Conservation (phyloP, 2,113 vertebrate genomes). For the Carollia perspicillata region DNA sequence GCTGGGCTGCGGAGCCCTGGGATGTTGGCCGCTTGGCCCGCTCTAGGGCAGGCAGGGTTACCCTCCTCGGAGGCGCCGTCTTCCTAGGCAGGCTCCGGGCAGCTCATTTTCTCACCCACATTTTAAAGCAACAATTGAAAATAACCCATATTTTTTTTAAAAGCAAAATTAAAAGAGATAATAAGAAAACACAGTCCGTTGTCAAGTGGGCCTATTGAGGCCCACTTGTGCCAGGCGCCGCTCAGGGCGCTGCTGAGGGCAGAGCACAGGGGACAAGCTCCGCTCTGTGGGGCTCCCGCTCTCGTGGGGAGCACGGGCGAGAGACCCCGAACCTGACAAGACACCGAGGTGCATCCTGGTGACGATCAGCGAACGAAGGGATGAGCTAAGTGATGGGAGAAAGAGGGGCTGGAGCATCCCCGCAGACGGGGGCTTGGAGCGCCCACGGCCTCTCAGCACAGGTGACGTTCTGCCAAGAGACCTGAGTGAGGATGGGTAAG, state of each 20-base stretch:
- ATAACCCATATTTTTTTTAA: not conserved
- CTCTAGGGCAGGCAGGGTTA: not conserved
- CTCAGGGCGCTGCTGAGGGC: not conserved
- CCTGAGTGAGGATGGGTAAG: not conserved
- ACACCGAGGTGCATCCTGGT: not conserved
- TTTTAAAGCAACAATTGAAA: not conserved
- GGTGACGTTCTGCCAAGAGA: not conserved
- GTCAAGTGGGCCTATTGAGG: not conserved
- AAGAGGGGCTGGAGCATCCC: not conserved
- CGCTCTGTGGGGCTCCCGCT: too few species aligned
- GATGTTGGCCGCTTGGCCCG: not conserved
- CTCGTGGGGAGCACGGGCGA: not conserved
- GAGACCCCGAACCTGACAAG: not conserved
- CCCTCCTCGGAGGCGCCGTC: not conserved
- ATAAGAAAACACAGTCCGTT: not conserved
- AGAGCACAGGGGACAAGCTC: accelerated
- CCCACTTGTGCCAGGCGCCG: accelerated
- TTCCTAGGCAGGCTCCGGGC: not conserved
- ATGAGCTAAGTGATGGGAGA: not conserved
- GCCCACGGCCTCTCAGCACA: accelerated
- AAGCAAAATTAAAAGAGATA: not conserved
- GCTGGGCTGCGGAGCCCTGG: not conserved
- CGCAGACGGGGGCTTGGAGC: accelerated
- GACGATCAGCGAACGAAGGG: accelerated
- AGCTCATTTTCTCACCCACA: not conserved